phyloP scores from a whole-genome alignment of 2,113 vertebrate genomes.

The Thalassoma bifasciatum region DNA sequence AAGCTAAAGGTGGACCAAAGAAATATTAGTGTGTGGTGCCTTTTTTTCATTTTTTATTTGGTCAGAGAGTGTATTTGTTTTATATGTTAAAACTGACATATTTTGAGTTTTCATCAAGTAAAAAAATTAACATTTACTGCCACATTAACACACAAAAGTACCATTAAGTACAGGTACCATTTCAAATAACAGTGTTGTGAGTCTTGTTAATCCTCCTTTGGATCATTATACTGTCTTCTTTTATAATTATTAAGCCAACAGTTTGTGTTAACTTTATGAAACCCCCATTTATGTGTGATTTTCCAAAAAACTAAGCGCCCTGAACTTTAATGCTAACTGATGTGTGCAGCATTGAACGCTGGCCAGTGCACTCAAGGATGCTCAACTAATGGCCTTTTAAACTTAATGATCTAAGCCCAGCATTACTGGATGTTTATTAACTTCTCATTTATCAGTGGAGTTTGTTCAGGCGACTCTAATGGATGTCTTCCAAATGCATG shows the following conservation, averaged over 20 bases:
- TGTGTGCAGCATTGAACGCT: slow-evolving; percentile 39
- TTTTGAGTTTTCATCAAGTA: too few relatives aligned
- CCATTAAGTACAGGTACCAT: too few relatives aligned
- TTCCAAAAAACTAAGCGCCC: slow-evolving; percentile 23
- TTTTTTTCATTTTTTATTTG: too few relatives aligned
- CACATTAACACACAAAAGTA: too few relatives aligned
- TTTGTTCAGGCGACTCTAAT: slow-evolving; percentile 62
- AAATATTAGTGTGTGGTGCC: too few relatives aligned
- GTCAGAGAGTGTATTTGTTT: too few relatives aligned
- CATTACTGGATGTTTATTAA: slow-evolving; percentile 69
- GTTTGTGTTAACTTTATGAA: slow-evolving; percentile 32
- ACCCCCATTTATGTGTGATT: slow-evolving; percentile 12
- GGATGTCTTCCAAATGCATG: slow-evolving; percentile 45
- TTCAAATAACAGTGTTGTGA: too few relatives aligned
- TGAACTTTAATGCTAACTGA: slow-evolving; percentile 47
- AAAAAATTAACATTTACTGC: too few relatives aligned
- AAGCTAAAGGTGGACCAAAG: too few relatives aligned
- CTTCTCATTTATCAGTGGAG: slow-evolving; percentile 57
- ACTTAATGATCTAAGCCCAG: slow-evolving; percentile 64
- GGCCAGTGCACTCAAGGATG: slow-evolving; percentile 44
- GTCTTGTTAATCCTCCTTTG: too few relatives aligned
- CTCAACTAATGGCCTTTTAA: slow-evolving; percentile 71
- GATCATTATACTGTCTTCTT: too few relatives aligned
- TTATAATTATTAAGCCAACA: background rate
- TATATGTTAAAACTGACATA: too few relatives aligned